Base-by-base conservation (phyloP, 2,888 invertebrate genomes). In the Trissolcus brochymenae region DNA sequence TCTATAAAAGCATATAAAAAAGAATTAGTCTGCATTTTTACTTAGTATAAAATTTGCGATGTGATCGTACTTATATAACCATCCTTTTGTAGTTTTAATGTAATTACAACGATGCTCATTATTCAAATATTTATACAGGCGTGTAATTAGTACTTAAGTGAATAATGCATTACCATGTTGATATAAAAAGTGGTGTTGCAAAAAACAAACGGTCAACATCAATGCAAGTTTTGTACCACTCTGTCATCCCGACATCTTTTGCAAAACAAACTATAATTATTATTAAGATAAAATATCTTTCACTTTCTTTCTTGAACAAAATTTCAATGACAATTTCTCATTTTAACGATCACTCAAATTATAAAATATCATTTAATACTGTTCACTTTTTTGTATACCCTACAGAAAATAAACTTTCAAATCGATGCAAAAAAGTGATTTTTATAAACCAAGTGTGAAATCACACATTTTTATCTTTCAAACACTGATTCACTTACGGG, bases 21-120 rank as follows among this genome's bases (percentile, higher is more conserved):
- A 9, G 57, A 64, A 72, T 56, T 56, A 73, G 78, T 64, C 70
- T 56, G 73, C 70, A 74, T 74, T 78, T 74, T 74, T 75, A 75
- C 35, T 35, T 35, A 35, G 35, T 35, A 35, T 35, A 35, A 35
- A 35, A 35, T 35, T 35, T 35, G 67, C 73, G 61, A 72, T 50
- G 64, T 71, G 71, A 78, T 67, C 71, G 71, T 67, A 76, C 67
- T 77, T 72, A 68, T 80, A 76, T 80, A 77, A 79, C 66, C 76
- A 81, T 79, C 71, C 66, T 81, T 80, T 80, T 79, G 78, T 81
- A 82, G 80, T 75, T 71, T 73, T 81, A 81, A 80, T 79, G 78
- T 74, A 72, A 81, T 79, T 73, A 81, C 80, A 81, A 81, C 80
- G 79, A 82, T 79, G 78, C 78, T 75, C 78, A 78, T 78, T 75